A percentile compares a stretch with the other conserved stretches of the same genome.
Conservation (phyloP, 35 echinoderm and acorn worm species). For the Holothuria glaberrima region DNA sequence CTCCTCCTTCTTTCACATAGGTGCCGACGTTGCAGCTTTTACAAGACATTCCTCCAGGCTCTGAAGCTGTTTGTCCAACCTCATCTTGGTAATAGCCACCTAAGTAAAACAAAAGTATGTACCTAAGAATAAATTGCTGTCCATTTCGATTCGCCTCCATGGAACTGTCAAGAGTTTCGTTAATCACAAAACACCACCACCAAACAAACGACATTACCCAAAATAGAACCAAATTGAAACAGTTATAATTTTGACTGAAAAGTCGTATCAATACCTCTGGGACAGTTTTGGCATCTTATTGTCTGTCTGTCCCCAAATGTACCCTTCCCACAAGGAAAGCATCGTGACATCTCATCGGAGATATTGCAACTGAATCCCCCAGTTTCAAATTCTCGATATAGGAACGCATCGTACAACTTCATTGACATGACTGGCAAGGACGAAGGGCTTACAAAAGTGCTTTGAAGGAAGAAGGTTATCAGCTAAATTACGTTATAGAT, state of each 20-base stretch:
- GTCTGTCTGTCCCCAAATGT: not conserved
- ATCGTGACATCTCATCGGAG: not conserved
- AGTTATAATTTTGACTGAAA: no score
- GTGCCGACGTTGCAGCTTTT: constrained; percentile 57
- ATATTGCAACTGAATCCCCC: not conserved
- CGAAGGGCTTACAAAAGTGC: not conserved
- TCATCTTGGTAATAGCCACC: constrained; percentile 59
- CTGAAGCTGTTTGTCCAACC: constrained; percentile 12
- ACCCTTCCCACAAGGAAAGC: not conserved
- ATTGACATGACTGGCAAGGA: not conserved
- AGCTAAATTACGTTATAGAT: not conserved
- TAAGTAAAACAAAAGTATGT: no score
- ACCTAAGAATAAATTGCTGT: no score
- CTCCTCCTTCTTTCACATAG: not conserved
- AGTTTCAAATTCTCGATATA: not conserved
- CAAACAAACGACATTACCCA: no score
- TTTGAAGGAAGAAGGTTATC: not conserved
- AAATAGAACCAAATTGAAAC: no score
- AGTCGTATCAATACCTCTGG: no score
- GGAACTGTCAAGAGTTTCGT: no score
- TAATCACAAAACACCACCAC: no score
- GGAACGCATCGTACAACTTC: not conserved
- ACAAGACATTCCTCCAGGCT: not conserved
- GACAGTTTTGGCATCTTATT: not conserved
- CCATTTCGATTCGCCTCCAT: no score